Evolutionary conservation across 1,140 invertebrate genomes (phyloP).

Genomic region (Drosophila chauvacae): DNA sequence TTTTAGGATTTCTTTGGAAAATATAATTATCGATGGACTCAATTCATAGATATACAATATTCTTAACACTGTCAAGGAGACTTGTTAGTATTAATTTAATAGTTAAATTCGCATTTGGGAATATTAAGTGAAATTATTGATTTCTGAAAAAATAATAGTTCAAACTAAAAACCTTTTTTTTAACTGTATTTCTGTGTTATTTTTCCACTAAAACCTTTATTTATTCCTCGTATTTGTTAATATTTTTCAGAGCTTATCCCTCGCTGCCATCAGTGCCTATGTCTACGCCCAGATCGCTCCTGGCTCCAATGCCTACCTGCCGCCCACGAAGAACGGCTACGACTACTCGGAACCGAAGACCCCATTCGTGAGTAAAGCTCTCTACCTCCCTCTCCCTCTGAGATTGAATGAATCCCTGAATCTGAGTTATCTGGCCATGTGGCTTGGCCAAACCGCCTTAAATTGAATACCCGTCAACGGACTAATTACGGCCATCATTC

Average conservation of each 20-base stretch:
- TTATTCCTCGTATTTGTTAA: not conserved
- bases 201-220: not conserved
- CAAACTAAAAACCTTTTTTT: too few species aligned
- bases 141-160: too few species aligned
- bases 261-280: constrained; percentile 74
- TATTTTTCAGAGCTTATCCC: constrained; percentile 77
- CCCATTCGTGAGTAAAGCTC: constrained; percentile 69
- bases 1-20: too few species aligned
- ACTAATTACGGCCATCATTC: constrained; percentile 69
- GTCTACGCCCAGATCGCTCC: constrained; percentile 79
- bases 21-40: too few species aligned
- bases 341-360: constrained; percentile 76
- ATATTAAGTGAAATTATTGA: too few species aligned
- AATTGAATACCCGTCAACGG: constrained; percentile 67
- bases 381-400: not conserved
- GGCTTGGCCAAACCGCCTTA: constrained; percentile 26
- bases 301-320: constrained; percentile 87
- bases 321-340: constrained; percentile 85
- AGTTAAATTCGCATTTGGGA: too few species aligned
- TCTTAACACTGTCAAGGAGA: too few species aligned
- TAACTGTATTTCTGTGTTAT: not conserved
- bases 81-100: too few species aligned
- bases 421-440: constrained; percentile 20
- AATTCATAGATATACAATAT: too few species aligned
- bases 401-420: not conserved